Evolutionary conservation across 37 sponge, comb jelly and placozoan genomes (phyloP).

Genomic region (Cladorhizidae sp.): DNA sequence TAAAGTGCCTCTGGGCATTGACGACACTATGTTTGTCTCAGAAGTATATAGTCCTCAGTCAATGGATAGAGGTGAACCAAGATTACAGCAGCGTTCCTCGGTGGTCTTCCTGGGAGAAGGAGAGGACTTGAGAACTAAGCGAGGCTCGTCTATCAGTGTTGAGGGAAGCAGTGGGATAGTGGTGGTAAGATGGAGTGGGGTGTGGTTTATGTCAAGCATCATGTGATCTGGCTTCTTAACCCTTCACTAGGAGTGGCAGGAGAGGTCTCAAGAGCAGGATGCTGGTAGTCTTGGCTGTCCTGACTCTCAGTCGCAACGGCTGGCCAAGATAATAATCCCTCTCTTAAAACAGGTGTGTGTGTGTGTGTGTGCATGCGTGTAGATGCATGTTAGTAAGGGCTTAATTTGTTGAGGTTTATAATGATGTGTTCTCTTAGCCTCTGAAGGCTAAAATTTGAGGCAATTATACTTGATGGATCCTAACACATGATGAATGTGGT

Average conservation of each 20-base stretch:
- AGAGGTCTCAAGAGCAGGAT: too few species aligned
- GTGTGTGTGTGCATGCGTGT: too few species aligned
- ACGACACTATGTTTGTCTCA: neutral
- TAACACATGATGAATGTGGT: too few species aligned
- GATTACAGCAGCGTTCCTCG: neutral
- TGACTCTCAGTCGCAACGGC: conserved; percentile 21
- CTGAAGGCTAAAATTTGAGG: too few species aligned
- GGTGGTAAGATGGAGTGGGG: neutral
- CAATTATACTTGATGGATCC: too few species aligned
- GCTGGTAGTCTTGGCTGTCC: neutral
- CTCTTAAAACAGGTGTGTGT: conserved; percentile 29
- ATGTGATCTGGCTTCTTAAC: too few species aligned
- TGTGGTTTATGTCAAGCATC: too few species aligned
- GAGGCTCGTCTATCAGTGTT: neutral
- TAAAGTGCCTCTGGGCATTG: neutral
- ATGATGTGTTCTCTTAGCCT: too few species aligned
- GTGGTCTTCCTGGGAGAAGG: neutral
- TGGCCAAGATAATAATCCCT: conserved; percentile 33
- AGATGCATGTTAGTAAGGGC: too few species aligned
- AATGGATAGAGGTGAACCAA: too few species aligned
- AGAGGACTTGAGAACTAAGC: neutral
- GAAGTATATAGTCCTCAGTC: neutral
- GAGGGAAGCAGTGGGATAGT: neutral
- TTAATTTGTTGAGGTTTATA: too few species aligned
- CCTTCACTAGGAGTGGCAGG: too few species aligned